phyloP scores from a whole-genome alignment of 1,140 invertebrate species.

The Bombus huntii region DNA sequence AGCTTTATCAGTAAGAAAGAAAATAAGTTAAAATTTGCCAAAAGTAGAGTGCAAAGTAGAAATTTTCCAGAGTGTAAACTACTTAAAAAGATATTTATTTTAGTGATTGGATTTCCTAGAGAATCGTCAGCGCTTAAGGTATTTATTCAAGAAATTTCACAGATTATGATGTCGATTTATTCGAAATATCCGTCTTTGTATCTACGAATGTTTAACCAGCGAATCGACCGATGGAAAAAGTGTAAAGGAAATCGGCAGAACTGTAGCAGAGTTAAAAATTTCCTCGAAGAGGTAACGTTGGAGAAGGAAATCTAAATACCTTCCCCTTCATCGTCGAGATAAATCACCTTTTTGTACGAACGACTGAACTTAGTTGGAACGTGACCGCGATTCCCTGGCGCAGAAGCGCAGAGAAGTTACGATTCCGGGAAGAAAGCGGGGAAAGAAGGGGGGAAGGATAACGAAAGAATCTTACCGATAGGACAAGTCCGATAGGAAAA shows the following conservation, averaged over 20 bases:
- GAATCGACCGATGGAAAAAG: constrained; percentile 15
- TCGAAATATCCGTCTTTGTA: background rate
- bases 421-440: constrained; percentile 7
- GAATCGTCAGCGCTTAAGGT: background rate
- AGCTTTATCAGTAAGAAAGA: too few species aligned
- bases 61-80: background rate
- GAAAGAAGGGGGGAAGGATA: background rate
- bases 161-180: background rate
- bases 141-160: background rate
- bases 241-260: background rate
- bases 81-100: background rate
- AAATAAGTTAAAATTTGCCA: background rate
- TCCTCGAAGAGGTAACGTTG: background rate
- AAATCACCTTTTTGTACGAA: constrained; percentile 45
- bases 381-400: constrained; percentile 41
- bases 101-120: background rate
- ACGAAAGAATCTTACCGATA: constrained; percentile 31
- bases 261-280: background rate
- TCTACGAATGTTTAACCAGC: background rate
- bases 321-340: constrained; percentile 24
- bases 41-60: background rate
- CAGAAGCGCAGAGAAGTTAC: constrained; percentile 20
- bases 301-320: constrained; percentile 31
- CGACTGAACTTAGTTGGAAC: constrained; percentile 34
- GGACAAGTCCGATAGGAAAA: constrained; percentile 31